Evolutionary conservation across 2,113 vertebrate genomes (phyloP), one percentile per base, ranked within the genome.

Genomic region (Dunckerocampus dactyliophorus): DNA sequence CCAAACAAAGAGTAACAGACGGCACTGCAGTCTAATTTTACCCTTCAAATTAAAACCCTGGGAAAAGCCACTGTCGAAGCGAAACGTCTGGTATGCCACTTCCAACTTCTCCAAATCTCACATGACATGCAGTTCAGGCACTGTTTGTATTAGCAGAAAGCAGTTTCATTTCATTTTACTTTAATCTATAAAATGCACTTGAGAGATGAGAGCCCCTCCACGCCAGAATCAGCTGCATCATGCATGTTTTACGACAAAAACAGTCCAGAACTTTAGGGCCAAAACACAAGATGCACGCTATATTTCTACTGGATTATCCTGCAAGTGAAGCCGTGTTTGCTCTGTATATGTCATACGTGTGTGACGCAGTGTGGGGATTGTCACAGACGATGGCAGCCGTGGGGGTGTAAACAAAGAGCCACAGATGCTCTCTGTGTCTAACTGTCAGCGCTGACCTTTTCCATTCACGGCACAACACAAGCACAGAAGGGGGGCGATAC

Each of bases 381-480:
- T 69, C 67, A 63, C 31, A 64, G 54, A 69, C 64, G 62, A 65
- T 39, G 50, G 61, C 43, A 49, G 72, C 72, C 62, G 62, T 49
- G 48, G 62, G 43, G 46, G 56, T 6, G 34, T 53, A 71, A 74
- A 76, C 80, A 72, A 34, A 62, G 59, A 62, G 75, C 71, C 31
- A 24, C 74, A 80, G 72, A 85, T 81, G 74, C 69, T 72, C 58
- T 59, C 71, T 31, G 54, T 55, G 74, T 75, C 69, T 63, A 24
- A 28, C 74, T 74, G 80, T 77, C 84, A 80, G 47, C 15, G 6
- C 37, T 87, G 85, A 84, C 84, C 83, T 88, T 85, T 80, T 72
- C 64, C 43, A 56, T 74, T 43, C 24, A 1, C 53, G 6, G 49
- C 71, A 62, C 64, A 62, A 67, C 68, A 63, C 34, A 63, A 46